These are phyloP conservation scores for Perca schrenkii DNA, from an alignment of 2,113 vertebrate genomes.

Conservation along the genomic window DNA sequence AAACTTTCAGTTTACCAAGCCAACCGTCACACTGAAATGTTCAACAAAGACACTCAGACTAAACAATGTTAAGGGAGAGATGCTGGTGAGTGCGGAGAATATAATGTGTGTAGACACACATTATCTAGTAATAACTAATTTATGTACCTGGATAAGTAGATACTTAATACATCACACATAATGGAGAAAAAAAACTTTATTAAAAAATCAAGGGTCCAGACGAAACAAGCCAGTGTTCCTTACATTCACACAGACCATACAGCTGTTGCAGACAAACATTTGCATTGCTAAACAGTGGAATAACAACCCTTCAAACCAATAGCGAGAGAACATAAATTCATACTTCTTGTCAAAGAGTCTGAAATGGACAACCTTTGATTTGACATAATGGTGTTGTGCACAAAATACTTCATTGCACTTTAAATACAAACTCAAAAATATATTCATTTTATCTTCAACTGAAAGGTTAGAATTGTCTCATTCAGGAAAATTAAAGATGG, in stretches of 20 bases:
- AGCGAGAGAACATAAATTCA: neutral
- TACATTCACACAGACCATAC: conserved; percentile 39
- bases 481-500: conserved; percentile 3
- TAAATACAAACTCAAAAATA: conserved; percentile 15
- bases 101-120: no score
- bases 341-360: neutral
- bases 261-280: conserved; percentile 14
- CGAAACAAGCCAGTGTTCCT: conserved; percentile 40
- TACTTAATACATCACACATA: neutral
- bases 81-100: neutral
- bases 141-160: neutral
- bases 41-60: neutral
- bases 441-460: neutral
- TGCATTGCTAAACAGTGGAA: conserved; percentile 1
- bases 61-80: neutral
- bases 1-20: neutral
- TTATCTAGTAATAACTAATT: neutral
- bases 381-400: neutral
- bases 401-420: neutral
- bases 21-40: neutral
- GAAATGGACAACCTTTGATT: conserved; percentile 5
- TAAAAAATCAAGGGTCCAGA: conserved; percentile 38
- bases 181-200: conserved; percentile 36
- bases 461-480: neutral
- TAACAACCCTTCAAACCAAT: conserved; percentile 14